These are phyloP conservation scores for Ganaspis sp. DNA, from an alignment of 1,140 invertebrate genomes.

Conservation along the genomic window DNA sequence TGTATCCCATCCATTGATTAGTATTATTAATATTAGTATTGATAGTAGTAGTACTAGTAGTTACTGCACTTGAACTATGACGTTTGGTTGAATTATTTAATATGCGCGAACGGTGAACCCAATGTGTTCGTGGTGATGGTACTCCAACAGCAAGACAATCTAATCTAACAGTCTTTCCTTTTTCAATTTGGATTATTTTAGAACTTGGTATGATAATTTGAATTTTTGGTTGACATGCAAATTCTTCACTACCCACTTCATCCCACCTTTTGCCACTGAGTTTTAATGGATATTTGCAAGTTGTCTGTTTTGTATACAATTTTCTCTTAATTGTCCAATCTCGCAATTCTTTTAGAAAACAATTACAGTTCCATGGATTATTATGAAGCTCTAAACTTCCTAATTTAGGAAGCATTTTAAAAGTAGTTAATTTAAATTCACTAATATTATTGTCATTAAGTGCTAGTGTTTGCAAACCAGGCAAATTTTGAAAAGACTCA, in stretches of 20 bases:
- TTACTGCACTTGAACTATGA: conserved; percentile 50
- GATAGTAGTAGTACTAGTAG: neutral
- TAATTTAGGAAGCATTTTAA: conserved; percentile 80
- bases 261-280: conserved; percentile 84
- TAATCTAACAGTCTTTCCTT: conserved; percentile 83
- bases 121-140: conserved; percentile 85
- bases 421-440: conserved; percentile 78
- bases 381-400: conserved; percentile 85
- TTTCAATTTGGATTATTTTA: conserved; percentile 78
- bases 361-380: conserved; percentile 94
- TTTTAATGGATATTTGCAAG: conserved; percentile 82
- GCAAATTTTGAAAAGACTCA: conserved; percentile 84
- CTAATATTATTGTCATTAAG: conserved; percentile 85
- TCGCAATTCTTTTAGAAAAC: conserved; percentile 86
- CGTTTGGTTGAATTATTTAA: conserved; percentile 64
- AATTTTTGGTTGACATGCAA: conserved; percentile 90
- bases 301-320: conserved; percentile 83
- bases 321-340: conserved; percentile 85
- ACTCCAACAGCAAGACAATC: conserved; percentile 86
- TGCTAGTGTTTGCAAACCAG: conserved; percentile 81
- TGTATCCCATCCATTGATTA: no score
- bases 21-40: no score
- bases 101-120: conserved; percentile 74
- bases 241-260: conserved; percentile 82
- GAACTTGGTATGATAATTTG: conserved; percentile 74